A percentile compares a stretch with the other conserved stretches of the same genome.
Conservation (phyloP, 1,140 invertebrate genomes). For the Holotrichia oblita region DNA sequence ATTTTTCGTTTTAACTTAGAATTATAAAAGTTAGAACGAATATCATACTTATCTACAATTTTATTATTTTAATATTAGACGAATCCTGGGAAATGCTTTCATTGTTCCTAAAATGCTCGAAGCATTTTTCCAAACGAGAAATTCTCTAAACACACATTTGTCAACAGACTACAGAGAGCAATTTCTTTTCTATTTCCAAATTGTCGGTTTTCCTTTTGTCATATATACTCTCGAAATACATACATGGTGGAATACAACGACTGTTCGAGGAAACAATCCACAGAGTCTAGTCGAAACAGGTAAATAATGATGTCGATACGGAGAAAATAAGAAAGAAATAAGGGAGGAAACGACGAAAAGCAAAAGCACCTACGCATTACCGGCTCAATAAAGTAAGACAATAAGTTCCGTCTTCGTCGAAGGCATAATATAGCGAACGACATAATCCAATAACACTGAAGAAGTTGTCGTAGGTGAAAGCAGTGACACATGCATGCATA, state of each 20-base stretch:
- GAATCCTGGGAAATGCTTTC: too few relatives aligned
- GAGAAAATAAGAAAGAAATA: conserved; percentile 3
- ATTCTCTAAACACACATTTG: too few relatives aligned
- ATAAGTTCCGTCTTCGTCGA: neutral
- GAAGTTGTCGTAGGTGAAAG: neutral
- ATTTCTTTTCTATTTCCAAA: conserved; percentile 6
- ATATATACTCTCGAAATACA: neutral
- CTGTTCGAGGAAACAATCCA: neutral
- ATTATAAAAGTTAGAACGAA: too few relatives aligned
- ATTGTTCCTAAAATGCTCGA: too few relatives aligned
- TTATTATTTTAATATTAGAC: too few relatives aligned
- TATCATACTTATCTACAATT: too few relatives aligned
- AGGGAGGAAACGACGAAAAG: neutral
- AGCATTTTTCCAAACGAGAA: too few relatives aligned
- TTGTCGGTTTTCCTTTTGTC: neutral
- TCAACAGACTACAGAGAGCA: too few relatives aligned
- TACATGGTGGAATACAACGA: neutral
- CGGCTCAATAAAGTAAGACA: neutral
- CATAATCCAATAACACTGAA: conserved; percentile 38
- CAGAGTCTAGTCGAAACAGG: neutral
- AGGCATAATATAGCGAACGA: conserved; percentile 23
- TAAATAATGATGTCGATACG: conserved; percentile 3
- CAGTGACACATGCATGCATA: neutral
- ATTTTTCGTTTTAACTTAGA: too few relatives aligned
- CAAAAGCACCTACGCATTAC: neutral